Evolutionary conservation across 2,888 invertebrate species (phyloP), one percentile per base, ranked within the genome.

Genomic region (Parnassius glacialis): DNA sequence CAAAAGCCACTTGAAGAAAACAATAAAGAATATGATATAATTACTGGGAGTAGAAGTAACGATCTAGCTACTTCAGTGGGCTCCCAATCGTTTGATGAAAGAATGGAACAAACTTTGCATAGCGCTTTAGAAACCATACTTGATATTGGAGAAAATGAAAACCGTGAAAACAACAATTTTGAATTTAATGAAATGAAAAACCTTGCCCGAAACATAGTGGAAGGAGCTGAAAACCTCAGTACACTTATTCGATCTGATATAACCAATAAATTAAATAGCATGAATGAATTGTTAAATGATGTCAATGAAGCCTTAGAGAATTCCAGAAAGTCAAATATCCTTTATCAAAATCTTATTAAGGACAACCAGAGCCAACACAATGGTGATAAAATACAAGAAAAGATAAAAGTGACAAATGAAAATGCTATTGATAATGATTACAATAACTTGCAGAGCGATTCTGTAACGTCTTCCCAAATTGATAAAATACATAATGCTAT

Each of bases 241-340:
- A 85, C 85, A n/a, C 71, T 91, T 1, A 89, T 92, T 54, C 78
- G 80, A 61, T 88, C 86, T 75, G 92, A 92, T 72, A 91, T 92
- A 57, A 88, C 87, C 1, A 91, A 90, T 67, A 92, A 92, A 74
- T 67, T 92, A 1, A 87, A 92, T 43, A 88, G 84, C 63, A 90
- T 92, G 88, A 89, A 90, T 66, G 91, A 90, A 66, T 74, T 92
- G 57, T 70, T 92, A 0, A 85, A 84, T 57, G 92, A 92, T 67
- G 91, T 92, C 1, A 91, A 91, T 67, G 78, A 79, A 61, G 86
- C 90, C 13, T 75, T 92, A 56, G 89, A 90, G 71, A 88, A 83
- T 68, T 92, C 87, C 13, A 83, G 76, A 65, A 83, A 86, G 68
- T 90, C 90, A 25, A 88, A 86, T 67, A 65, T 85, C 13, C 80